phyloP scores from a whole-genome alignment of 2,113 vertebrate species.

The Ploceus nigricollis region DNA sequence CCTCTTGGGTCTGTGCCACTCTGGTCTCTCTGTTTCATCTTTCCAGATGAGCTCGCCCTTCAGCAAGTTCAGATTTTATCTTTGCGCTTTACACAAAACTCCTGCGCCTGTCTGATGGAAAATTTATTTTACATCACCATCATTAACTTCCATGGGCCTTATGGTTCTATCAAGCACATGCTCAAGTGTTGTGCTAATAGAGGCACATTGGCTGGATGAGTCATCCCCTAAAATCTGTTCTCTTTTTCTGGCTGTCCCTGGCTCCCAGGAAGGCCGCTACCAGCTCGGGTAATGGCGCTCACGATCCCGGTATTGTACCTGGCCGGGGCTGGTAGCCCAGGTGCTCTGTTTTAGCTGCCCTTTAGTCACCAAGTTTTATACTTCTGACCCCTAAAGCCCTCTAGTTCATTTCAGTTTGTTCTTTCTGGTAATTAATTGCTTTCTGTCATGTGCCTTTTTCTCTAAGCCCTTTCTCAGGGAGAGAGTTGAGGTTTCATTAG shows the following conservation, averaged over 20 bases:
- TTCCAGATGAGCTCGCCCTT: not conserved
- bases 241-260: not conserved
- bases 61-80: not conserved
- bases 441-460: not conserved
- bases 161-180: conserved; percentile 30
- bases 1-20: not conserved
- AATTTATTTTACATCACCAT: not conserved
- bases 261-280: not conserved
- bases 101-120: not conserved
- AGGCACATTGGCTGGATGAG: conserved; percentile 26
- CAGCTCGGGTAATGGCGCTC: not conserved
- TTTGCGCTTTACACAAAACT: not conserved
- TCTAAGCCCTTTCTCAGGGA: not conserved
- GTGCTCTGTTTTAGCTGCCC: not conserved
- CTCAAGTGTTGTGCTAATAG: conserved; percentile 52
- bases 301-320: not conserved
- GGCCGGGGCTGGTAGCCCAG: not conserved
- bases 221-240: conserved; percentile 52
- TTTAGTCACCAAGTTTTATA: not conserved
- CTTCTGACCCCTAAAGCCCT: not conserved
- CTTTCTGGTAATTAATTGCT: not conserved
- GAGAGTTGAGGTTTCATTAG: not conserved
- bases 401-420: not conserved
- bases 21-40: not conserved
- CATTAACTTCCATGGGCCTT: conserved; percentile 35